Evolutionary conservation across 2,888 invertebrate species (phyloP), one percentile per base, ranked within the genome.

Genomic region (Cryptops parisi): DNA sequence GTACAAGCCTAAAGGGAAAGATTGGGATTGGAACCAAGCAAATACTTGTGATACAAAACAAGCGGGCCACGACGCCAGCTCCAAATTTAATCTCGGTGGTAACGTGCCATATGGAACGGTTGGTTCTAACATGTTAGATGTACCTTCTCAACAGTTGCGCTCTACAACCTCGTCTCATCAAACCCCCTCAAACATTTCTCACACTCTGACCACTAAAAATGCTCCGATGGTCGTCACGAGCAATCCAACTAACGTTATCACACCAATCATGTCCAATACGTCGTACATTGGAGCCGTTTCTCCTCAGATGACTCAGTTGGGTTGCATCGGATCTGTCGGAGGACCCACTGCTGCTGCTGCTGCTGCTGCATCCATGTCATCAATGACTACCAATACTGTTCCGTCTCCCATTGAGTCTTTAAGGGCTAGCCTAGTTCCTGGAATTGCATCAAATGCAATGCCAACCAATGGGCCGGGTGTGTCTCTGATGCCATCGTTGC

Each of bases 1-100:
- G 65, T 81, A 81, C 69, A 73, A 79, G 58, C 81, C 81, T 3
- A 81, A 81, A 64, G 81, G 81, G 55, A 81, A 81, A 65, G 79
- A 80, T 63, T 81, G 81, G 80, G 78, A 79, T 65, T 81, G 81
- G 80, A 54, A 56, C 44, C 54, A 53, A 50, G 17, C 25, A 19
- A 25, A 41, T 22, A 23, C 4, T 46, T n/a, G n/a, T n/a, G n/a
- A n/a, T n/a, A n/a, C n/a, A n/a, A n/a, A n/a, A n/a, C n/a, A n/a
- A n/a, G n/a, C n/a, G n/a, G n/a, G n/a, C n/a, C n/a, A n/a, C n/a
- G n/a, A n/a, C n/a, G n/a, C n/a, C n/a, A n/a, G n/a, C n/a, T n/a
- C n/a, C n/a, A n/a, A n/a, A n/a, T n/a, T n/a, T n/a, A n/a, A n/a
- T n/a, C n/a, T n/a, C n/a, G 43, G 43, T 6, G 19, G 19, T 5